Base-by-base conservation (phyloP, 1,140 invertebrate genomes). In the Choristoneura fumiferana region DNA sequence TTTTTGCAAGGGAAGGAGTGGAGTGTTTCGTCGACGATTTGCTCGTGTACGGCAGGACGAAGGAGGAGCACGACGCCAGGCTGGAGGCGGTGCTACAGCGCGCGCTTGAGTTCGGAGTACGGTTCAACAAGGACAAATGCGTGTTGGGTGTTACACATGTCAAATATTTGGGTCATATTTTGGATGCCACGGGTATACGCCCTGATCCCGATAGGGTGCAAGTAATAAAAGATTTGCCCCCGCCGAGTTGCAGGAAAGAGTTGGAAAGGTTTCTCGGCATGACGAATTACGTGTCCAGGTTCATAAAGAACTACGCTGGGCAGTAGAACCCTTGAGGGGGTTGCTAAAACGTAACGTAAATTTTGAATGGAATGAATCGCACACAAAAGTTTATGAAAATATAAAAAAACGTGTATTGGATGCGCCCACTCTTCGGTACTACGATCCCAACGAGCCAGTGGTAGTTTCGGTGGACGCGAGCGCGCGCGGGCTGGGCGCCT, bases 11-110 rank as follows among this genome's bases (percentile, higher is more conserved):
- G 12, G 15, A 70, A 49, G 76, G 76, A 35, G 65, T 81, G n/a
- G 63, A 71, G 53, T 39, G 78, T 0, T 73, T 76, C 39, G 63
- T 77, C 34, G 86, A 90, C 65, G 86, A 89, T 70, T 62, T 89
- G 6, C 22, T 87, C 14, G 57, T 88, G 14, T 75, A 53, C 22
- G 80, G 73, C 1, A 65, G 53, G 22, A 65, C 60, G 13, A 58
- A 58, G 57, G 71, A 54, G 63, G 73, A 71, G 58, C 76, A 66
- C 17, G 67, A 61, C 17, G 35, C 17, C 14, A 60, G 62, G 33
- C 57, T 77, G 37, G 57, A 45, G 58, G 39, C 68, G 40, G 68
- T 80, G 5, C 57, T 78, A 35, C 18, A 63, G 36, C 39, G 12
- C 54, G 61, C 65, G 29, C 40, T 29, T 53, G 45, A 60, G n/a